phyloP scores from a whole-genome alignment of 2,797 vertebrate species.

The Cercopithecus hamlyni region DNA sequence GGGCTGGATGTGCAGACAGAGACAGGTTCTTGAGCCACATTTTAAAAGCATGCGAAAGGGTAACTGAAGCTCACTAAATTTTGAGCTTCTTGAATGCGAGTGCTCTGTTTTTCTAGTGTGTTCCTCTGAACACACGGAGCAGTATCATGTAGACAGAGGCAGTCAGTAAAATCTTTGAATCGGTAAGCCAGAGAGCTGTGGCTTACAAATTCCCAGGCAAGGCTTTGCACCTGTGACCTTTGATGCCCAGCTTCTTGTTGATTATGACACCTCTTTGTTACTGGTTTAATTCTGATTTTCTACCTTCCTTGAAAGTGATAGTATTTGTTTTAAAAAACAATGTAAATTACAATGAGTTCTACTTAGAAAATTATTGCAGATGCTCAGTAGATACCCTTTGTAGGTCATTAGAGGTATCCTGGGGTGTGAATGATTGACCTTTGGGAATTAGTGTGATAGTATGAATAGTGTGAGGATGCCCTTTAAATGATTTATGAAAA shows the following conservation, averaged over 20 bases:
- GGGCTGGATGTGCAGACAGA: not conserved
- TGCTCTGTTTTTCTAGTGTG: not conserved
- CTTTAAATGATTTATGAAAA: slow-evolving; percentile 31
- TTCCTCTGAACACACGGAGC: not conserved
- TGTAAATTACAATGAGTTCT: not conserved
- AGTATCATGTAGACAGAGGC: not conserved
- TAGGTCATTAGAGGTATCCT: not conserved
- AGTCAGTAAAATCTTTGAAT: not conserved
- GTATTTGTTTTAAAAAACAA: slow-evolving; percentile 5
- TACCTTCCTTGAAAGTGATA: slow-evolving; percentile 15
- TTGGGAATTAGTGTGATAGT: slow-evolving; percentile 12
- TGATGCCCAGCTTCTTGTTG: not conserved
- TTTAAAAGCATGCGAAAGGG: not conserved
- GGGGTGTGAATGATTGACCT: not conserved
- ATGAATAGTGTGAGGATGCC: not conserved
- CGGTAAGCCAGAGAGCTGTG: not conserved
- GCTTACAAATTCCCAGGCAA: not conserved
- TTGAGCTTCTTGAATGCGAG: not conserved
- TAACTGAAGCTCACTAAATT: not conserved
- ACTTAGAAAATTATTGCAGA: not conserved
- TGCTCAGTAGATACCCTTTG: not conserved
- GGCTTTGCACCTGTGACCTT: not conserved
- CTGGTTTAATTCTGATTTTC: slow-evolving; percentile 11
- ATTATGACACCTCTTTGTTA: not conserved
- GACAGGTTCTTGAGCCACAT: not conserved